Conservation (phyloP, 2,797 vertebrate species). For the Thamnophis elegans region DNA sequence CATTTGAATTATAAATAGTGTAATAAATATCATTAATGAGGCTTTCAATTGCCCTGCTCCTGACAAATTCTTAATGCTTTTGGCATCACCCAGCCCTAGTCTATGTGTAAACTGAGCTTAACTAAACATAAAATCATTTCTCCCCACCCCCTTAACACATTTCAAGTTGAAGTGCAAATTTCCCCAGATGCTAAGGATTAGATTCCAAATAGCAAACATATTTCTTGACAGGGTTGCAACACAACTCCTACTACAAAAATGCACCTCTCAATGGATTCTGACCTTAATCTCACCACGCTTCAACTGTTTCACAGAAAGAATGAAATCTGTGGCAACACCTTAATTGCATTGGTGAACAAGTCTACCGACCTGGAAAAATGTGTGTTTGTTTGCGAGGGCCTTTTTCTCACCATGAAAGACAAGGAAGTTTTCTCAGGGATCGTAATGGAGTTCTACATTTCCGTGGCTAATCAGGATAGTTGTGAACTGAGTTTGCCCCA, state of each 20-base stretch:
- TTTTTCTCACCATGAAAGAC: neutral
- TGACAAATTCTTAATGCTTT: neutral
- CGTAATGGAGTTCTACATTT: neutral
- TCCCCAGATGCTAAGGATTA: neutral
- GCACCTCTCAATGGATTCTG: neutral
- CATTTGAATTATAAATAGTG: neutral
- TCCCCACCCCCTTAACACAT: neutral
- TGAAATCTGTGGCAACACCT: neutral
- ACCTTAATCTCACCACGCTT: neutral
- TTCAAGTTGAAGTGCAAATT: neutral
- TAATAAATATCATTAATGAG: neutral
- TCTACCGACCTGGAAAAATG: neutral
- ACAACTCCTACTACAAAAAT: neutral
- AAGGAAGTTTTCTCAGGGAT: neutral
- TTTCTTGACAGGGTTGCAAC: neutral
- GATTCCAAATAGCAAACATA: neutral
- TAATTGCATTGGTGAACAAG: neutral
- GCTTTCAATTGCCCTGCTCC: neutral
- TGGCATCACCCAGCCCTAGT: neutral
- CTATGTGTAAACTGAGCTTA: neutral
- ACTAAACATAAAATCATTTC: neutral
- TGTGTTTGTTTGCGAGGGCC: neutral
- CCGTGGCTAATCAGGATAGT: neutral
- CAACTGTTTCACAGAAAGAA: conserved; percentile 18
- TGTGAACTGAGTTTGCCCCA: neutral